Evolutionary conservation across 2,888 invertebrate genomes (phyloP), one percentile per base, ranked within the genome.

Genomic region (Apamea monoglypha): DNA sequence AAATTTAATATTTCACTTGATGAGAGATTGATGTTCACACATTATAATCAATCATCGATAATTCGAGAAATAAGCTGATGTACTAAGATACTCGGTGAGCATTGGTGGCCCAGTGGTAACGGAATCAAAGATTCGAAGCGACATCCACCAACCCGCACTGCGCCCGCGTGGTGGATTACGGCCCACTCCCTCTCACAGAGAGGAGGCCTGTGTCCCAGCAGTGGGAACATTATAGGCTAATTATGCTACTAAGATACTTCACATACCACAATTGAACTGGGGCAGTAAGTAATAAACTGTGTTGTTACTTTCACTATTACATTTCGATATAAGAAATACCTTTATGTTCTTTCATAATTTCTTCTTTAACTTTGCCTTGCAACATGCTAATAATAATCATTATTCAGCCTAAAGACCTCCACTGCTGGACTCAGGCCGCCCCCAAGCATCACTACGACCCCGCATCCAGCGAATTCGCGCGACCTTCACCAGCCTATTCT

Each of bases 271-370:
- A 32, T 72, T 2, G 71, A 68, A 83, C 84, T 79, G 74, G 82
- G 80, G 66, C 82, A 71, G 67, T 74, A 68, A 83, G 74, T 53
- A 67, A 66, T 69, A 74, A 83, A 79, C 47, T 44, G 36, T 63
- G 50, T n/a, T 25, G 5, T 32, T 83, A 79, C 83, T 82, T 82
- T 82, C 83, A 82, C 83, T 79, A 40, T 56, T 59, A 40, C 61
- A 67, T 29, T 71, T 71, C 70, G 21, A 76, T 71, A 70, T 25
- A 5, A 68, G n/a, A 74, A 59, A 81, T 74, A 53, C 10, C 29
- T 71, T 2, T 50, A 12, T 56, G 1, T 32, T 50, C 32, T 67
- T 80, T 73, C 32, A 59, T 67, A 16, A 74, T 74, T 67, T 74
- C 40, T 67, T 59, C 8, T 40, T 29, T 29, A 63, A 18, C 29